Base-by-base conservation (phyloP, 2,797 vertebrate species). In the Leptoclinus maculatus region DNA sequence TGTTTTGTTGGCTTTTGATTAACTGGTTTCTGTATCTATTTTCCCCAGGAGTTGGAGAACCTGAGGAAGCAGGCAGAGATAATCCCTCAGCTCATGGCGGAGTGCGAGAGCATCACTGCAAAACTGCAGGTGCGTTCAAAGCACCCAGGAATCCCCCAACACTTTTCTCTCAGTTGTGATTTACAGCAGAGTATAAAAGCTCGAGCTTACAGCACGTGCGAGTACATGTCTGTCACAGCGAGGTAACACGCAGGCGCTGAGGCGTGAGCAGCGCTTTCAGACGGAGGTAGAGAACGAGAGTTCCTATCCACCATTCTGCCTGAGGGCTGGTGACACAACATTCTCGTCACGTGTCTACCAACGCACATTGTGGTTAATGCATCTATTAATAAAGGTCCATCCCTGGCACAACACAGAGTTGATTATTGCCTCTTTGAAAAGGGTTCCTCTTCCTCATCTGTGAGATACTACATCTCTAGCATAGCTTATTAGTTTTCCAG, bases 31-130 rank as follows among this genome's bases (percentile, higher is more conserved):
- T 34, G 23, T 27, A n/a, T 21, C 19, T 29, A 13, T 53, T 66
- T 56, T 43, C 23, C 32, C 17, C 90, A 99, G 98, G 98, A 99
- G 89, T 87, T 99, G 91, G 97, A 97, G 87, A 97, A 97, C 82
- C 95, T 99, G 85, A 96, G 97, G 86, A 97, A 97, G 89, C 98
- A 99, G 85, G 97, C 97, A 34, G 97, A 99, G 95, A 95, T 97
- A 85, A 97, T 99, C 93, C 97, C 98, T 67, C 96, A 98, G 90
- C 96, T 99, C 60, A 96, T 99, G 97, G 94, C 95, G 0, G 97
- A 99, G 93, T 99, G 97, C 65, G 97, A 99, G 85, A 93, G 88
- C 78, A 94, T 98, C 88, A 96, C 95, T 23, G 72, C 95, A 74
- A 98, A 99, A 92, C 88, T 99, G 72, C 96, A 98, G 97, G 98